Conservation (phyloP, 64 coral and sea anemone genomes). For the Pachyseris speciosa region DNA sequence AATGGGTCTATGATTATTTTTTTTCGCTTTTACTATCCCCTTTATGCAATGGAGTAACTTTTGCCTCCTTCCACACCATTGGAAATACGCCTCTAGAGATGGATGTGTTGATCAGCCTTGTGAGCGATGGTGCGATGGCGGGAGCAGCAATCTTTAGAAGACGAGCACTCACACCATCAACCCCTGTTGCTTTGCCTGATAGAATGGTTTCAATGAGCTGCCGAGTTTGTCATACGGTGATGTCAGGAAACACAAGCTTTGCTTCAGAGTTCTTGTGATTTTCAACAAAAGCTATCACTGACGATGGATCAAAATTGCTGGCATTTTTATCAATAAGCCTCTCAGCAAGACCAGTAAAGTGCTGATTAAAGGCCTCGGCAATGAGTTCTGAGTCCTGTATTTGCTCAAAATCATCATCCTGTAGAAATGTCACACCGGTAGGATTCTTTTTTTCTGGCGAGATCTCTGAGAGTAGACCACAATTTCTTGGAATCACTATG, state of each 20-base stretch:
- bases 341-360: slow-evolving; percentile 27
- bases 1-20: not conserved
- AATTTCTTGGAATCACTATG: not conserved
- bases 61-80: not conserved
- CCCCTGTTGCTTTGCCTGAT: slow-evolving; percentile 36
- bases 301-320: not conserved
- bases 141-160: slow-evolving; percentile 39
- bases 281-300: slow-evolving; percentile 3
- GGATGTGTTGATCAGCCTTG: not conserved
- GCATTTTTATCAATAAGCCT: not conserved
- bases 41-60: not conserved
- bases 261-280: slow-evolving; percentile 6
- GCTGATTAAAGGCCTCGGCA: not conserved
- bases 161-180: slow-evolving; percentile 27
- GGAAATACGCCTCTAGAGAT: not conserved
- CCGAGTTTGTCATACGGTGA: not conserved
- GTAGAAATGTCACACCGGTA: not conserved
- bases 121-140: slow-evolving; percentile 16
- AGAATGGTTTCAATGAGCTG: not conserved
- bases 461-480: slow-evolving; percentile 32
- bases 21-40: not conserved
- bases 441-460: not conserved
- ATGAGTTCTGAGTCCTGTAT: not conserved
- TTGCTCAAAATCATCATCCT: not conserved
- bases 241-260: not conserved